These are phyloP conservation scores for Raja brachyura DNA, from an alignment of 2,113 vertebrate genomes.

Conservation along the genomic window DNA sequence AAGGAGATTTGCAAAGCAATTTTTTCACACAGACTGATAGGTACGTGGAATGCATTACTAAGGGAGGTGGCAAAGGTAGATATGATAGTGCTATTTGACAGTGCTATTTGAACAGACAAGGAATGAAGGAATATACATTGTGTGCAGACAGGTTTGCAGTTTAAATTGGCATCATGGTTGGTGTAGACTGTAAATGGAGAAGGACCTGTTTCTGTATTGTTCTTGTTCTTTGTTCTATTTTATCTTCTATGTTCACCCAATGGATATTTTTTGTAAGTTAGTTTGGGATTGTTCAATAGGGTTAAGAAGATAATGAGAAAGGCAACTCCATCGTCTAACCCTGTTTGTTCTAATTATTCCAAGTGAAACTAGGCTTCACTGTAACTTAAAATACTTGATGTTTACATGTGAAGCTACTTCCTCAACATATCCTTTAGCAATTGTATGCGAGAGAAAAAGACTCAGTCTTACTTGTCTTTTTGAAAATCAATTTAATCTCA, in stretches of 20 bases:
- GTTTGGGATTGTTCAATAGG: neutral
- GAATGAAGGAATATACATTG: too few species aligned
- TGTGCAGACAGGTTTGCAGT: too few species aligned
- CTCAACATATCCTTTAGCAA: neutral
- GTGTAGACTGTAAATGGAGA: too few species aligned
- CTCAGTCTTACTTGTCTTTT: neutral
- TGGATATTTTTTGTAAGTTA: neutral
- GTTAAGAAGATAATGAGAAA: neutral
- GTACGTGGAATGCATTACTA: too few species aligned
- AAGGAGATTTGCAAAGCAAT: too few species aligned
- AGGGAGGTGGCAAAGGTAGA: too few species aligned
- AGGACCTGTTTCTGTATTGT: too few species aligned
- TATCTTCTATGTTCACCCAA: neutral
- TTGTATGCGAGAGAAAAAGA: neutral
- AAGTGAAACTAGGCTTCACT: neutral
- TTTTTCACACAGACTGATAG: too few species aligned
- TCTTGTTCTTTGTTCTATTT: too few species aligned
- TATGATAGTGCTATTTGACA: too few species aligned
- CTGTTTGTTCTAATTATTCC: neutral
- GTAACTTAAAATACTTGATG: neutral
- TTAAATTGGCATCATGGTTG: too few species aligned
- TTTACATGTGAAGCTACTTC: neutral
- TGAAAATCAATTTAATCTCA: neutral
- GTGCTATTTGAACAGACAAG: too few species aligned
- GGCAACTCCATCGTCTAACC: neutral